Base-by-base conservation (phyloP, 2,888 invertebrate genomes). In the Synergus umbraculus region DNA sequence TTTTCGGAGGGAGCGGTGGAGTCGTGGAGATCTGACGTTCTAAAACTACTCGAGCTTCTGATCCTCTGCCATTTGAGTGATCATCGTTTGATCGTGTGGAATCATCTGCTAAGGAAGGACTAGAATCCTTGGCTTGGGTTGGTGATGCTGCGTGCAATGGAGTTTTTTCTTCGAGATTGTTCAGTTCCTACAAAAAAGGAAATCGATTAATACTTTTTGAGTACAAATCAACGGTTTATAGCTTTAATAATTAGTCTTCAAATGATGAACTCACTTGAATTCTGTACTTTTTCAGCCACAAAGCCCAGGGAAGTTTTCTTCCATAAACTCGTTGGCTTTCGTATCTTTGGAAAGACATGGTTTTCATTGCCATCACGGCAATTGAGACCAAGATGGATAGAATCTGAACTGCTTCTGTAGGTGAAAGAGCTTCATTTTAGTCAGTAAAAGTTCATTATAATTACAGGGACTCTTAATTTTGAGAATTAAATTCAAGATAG, bases 241-340 rank as follows among this genome's bases (percentile, higher is more conserved):
- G 54, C 7, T 29, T 43, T 15, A 29, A 37, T n/a, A 29, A 18
- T 67, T 10, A 41, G 18, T 67, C 0, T 67, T 67, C 9, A 15
- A 67, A 41, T 0, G 12, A 58, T 44, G 22, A 37, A 18, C 41
- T 73, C 87, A 89, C 89, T 86, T 91, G 87, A 81, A 87, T 79
- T 46, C 88, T 86, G 78, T 90, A 90, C 81, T 91, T 92, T 77
- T 91, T 91, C 44, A 92, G 83, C 92, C 92, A 92, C 90, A 90
- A 93, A 37, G 94, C 94, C 97, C 97, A 97, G 2, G 96, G 96
- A 90, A 96, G 95, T 88, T 93, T 94, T 69, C 95, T 94, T 0
- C 96, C 96, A 77, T 94, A 94, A 49, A 95, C 88, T 87, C 96
- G 95, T 92, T 97, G 96, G 84, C 96, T 95, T 92, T 96, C 96